Percentiles rank a stretch among this genome's conserved stretches.
These are phyloP conservation scores for Cydia splendana DNA, from an alignment of 1,140 invertebrate species.

Conservation along the genomic window DNA sequence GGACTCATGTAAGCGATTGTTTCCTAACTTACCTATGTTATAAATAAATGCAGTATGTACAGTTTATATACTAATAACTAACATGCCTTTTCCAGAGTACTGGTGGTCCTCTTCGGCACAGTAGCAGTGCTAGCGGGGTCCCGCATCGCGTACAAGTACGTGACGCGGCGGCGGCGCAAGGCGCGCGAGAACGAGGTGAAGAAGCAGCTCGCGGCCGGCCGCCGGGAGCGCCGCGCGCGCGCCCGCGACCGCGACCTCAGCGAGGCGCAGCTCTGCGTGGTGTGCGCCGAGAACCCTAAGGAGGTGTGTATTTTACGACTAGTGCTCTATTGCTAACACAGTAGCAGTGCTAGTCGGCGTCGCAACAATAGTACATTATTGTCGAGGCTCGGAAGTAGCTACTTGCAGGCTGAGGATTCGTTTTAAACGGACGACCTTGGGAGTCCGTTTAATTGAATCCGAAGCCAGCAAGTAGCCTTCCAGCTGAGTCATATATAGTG, in stretches of 20 bases:
- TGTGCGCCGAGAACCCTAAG: constrained; percentile 88
- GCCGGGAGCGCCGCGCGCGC: constrained; percentile 82
- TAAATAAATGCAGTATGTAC: too few relatives aligned
- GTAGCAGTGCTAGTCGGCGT: too few relatives aligned
- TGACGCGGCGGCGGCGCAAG: constrained; percentile 80
- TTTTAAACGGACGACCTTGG: too few relatives aligned
- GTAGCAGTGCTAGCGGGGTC: constrained; percentile 84
- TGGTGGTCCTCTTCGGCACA: constrained; percentile 84
- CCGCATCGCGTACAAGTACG: constrained; percentile 83
- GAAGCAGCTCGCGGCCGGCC: constrained; percentile 81
- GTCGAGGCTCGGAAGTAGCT: too few relatives aligned
- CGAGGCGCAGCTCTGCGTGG: constrained; percentile 86
- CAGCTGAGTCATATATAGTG: too few relatives aligned
- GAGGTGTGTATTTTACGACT: constrained; percentile 75
- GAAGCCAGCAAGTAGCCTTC: too few relatives aligned
- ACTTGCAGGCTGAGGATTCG: too few relatives aligned
- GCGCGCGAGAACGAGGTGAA: constrained; percentile 81
- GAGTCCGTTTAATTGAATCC: too few relatives aligned
- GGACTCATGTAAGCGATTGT: neutral
- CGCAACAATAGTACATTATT: neutral
- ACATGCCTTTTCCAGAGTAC: constrained; percentile 76
- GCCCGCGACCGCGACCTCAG: constrained; percentile 82
- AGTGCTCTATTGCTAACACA: too few relatives aligned
- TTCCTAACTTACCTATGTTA: too few relatives aligned
- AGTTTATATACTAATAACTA: neutral